Evolutionary conservation across 2,113 vertebrate genomes (phyloP).

Genomic region (Chamaetylas fuelleborni): DNA sequence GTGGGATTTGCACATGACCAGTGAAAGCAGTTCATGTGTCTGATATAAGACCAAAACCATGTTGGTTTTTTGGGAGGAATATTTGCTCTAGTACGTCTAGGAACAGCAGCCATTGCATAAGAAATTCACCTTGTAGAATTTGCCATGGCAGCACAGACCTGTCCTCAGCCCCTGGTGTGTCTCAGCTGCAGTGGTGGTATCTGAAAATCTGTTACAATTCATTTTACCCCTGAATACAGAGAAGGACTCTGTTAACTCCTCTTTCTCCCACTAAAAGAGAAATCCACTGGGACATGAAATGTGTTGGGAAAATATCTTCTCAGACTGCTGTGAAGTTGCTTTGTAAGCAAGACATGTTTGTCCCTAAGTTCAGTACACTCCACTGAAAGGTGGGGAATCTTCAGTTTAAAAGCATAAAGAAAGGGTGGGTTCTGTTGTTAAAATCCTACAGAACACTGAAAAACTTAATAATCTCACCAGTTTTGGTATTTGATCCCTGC

Average conservation of each 20-base stretch:
- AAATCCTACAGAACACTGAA: not conserved
- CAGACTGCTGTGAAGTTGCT: not conserved
- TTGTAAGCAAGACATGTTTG: fast-evolving
- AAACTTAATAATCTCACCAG: not conserved
- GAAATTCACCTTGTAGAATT: not conserved
- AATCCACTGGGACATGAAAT: not conserved
- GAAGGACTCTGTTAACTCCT: not conserved
- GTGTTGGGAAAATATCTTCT: fast-evolving
- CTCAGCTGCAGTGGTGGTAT: not conserved
- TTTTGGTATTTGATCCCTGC: not conserved
- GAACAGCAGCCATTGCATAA: fast-evolving
- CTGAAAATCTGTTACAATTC: not conserved
- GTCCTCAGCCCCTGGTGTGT: fast-evolving
- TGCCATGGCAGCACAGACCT: not conserved
- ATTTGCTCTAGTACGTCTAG: not conserved
- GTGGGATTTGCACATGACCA: not conserved
- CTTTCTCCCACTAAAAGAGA: not conserved
- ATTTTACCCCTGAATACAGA: not conserved
- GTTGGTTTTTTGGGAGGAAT: not conserved
- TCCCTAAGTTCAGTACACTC: not conserved
- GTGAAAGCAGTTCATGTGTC: not conserved
- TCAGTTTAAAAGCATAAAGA: not conserved
- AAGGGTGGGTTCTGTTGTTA: not conserved
- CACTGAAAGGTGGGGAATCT: not conserved
- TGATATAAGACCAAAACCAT: not conserved